A percentile compares a stretch with the other conserved stretches of the same genome.
Conservation (phyloP, 2,888 invertebrate species). For the Leptinotarsa peninsularis region DNA sequence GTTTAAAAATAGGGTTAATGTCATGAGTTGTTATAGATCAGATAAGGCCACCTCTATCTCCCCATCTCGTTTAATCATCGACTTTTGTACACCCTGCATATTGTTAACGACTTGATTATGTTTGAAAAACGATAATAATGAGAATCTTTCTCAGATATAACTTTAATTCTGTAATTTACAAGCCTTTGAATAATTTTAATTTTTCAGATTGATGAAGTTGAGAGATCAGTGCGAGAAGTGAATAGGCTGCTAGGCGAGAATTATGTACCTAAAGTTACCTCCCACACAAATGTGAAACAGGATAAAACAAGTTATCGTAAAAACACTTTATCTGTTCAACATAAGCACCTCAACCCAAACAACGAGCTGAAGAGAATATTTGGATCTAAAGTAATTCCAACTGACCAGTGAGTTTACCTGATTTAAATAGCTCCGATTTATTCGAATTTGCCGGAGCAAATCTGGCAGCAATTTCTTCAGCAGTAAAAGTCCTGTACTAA, state of each 20-base stretch:
- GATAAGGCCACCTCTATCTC: too few species aligned
- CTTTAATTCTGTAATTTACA: too few species aligned
- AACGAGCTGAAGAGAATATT: slow-evolving; percentile 86
- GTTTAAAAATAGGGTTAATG: too few species aligned
- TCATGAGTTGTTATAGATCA: too few species aligned
- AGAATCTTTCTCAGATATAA: too few species aligned
- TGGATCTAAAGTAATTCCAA: slow-evolving; percentile 81
- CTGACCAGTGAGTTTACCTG: slow-evolving; percentile 66
- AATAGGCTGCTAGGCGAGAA: slow-evolving; percentile 75
- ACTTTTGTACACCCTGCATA: too few species aligned
- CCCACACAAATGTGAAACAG: slow-evolving; percentile 43
- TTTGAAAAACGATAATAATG: too few species aligned
- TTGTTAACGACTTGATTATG: too few species aligned
- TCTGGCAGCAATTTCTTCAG: too few species aligned
- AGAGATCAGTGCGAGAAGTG: slow-evolving; percentile 75
- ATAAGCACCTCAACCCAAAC: slow-evolving; percentile 81
- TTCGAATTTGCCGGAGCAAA: background rate
- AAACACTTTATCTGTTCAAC: slow-evolving; percentile 73
- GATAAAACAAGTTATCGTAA: slow-evolving; percentile 61
- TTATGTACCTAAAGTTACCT: slow-evolving; percentile 49
- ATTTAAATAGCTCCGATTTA: background rate
- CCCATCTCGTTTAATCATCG: too few species aligned
- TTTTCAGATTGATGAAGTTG: slow-evolving; percentile 74
- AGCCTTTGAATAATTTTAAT: background rate
- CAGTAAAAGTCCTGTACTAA: too few species aligned